Evolutionary conservation across 2,797 vertebrate genomes (phyloP).

Genomic region (Oryzias sinensis): DNA sequence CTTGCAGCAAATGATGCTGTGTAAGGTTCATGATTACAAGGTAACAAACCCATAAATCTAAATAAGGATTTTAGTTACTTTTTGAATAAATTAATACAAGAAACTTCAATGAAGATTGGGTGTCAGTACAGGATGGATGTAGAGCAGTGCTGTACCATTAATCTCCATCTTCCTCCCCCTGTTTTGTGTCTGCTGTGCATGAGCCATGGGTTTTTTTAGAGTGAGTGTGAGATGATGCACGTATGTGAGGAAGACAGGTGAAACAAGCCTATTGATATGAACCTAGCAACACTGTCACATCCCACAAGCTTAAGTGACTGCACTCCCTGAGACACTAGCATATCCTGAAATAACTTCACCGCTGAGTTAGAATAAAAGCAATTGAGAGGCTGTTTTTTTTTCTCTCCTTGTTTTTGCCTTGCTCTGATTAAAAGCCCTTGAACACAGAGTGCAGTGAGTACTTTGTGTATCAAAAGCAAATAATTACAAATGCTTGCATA

Average conservation of each 20-base stretch:
- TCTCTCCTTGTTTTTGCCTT: slow-evolving; percentile 17
- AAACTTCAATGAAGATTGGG: slow-evolving; percentile 3
- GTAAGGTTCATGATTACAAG: neutral
- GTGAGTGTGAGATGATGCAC: slow-evolving; percentile 33
- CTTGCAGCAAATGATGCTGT: neutral
- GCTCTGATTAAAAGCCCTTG: neutral
- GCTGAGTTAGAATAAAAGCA: slow-evolving; percentile 15
- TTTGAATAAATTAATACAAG: slow-evolving; percentile 3
- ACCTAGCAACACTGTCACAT: slow-evolving; percentile 63
- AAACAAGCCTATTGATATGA: slow-evolving; percentile 62
- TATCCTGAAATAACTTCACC: slow-evolving; percentile 42
- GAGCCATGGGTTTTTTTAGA: slow-evolving; percentile 40
- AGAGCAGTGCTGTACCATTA: slow-evolving; percentile 2
- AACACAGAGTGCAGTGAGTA: no score
- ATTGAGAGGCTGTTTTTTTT: slow-evolving; percentile 9
- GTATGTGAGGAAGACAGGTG: slow-evolving; percentile 57
- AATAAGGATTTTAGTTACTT: neutral
- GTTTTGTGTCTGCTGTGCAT: slow-evolving; percentile 25
- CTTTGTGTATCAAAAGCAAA: no score
- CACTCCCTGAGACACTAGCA: slow-evolving; percentile 34
- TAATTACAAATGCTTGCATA: no score
- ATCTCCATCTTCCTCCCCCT: neutral
- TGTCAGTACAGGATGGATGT: slow-evolving; percentile 11
- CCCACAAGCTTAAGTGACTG: slow-evolving; percentile 40
- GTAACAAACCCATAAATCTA: neutral